Base-by-base conservation (phyloP, 2,113 vertebrate genomes). In the Psettodes erumei region DNA sequence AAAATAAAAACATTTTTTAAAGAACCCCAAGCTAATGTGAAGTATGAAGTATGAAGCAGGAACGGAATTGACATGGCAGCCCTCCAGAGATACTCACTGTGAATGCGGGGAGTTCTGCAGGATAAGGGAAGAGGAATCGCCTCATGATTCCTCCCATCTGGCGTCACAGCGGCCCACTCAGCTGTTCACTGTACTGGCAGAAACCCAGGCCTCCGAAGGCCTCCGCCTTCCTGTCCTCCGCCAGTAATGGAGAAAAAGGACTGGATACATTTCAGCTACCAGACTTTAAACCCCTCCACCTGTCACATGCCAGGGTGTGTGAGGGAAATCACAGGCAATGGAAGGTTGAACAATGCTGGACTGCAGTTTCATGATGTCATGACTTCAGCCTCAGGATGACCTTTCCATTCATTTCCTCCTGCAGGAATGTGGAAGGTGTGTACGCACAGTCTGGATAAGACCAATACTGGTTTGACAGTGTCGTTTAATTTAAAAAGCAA, bases 111-210 rank as follows among this genome's bases (percentile, higher is more conserved):
- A 71, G 45, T 63, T 54, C 48, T 27, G 12, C 16, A 27, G 51
- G 82, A 50, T 55, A 25, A 75, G 28, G 23, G 21, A 8, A 66
- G 11, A 27, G 8, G 33, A 40, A 18, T 54, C 4, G 2, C 21
- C 60, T 64, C 38, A 40, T 50, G 43, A 70, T 69, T 65, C 56
- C 30, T 73, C 71, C 35, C 58, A 60, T 13, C 18, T 80, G 71
- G 62, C 35, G 9, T 67, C 21, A 58, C 0, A 2, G 67, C 40
- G 25, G 21, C 37, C 10, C 23, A 8, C 67, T 82, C 82, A 87
- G 86, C 82, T 87, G 82, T 82, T 82, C 63, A 54, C 45, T 56
- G 43, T 5, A 5, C 75, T 51, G 71, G 75, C 71, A 43, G 23
- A 33, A 23, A 11, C 27, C 53, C 67, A 32, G 51, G 32, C 30